These are phyloP conservation scores for Onthophagus sagittarius DNA, from an alignment of 2,888 invertebrate species.

Conservation along the genomic window DNA sequence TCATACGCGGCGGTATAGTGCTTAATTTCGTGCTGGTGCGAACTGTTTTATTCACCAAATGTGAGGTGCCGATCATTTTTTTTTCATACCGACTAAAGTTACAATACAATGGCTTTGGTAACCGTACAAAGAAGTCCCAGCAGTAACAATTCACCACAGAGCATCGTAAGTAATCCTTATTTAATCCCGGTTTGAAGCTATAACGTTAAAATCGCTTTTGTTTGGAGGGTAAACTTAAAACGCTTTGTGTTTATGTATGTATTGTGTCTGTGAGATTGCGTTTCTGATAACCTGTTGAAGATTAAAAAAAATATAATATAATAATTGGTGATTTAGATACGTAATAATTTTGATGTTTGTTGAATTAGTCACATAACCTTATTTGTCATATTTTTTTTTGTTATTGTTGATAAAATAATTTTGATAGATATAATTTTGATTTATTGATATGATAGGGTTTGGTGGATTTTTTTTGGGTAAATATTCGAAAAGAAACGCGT, in stretches of 20 bases:
- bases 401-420: too few species aligned
- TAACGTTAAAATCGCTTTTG: not conserved
- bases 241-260: not conserved
- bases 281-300: not conserved
- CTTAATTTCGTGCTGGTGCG: slow-evolving; percentile 4
- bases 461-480: not conserved
- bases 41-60: not conserved
- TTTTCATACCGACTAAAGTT: not conserved
- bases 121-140: slow-evolving; percentile 71
- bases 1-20: slow-evolving; percentile 29
- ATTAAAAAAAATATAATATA: not conserved
- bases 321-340: too few species aligned
- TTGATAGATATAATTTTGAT: too few species aligned
- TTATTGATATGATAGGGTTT: too few species aligned
- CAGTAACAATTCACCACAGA: slow-evolving; percentile 62
- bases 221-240: not conserved
- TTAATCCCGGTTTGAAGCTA: not conserved
- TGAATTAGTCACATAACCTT: not conserved
- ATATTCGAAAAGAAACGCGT: not conserved
- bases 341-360: not conserved
- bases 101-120: slow-evolving; percentile 61
- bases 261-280: not conserved
- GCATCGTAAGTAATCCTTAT: slow-evolving; percentile 50
- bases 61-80: slow-evolving; percentile 3
- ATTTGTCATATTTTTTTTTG: not conserved